Evolutionary conservation across 1,140 invertebrate genomes (phyloP), one percentile per base, ranked within the genome.

Genomic region (Bombus sibiricus): DNA sequence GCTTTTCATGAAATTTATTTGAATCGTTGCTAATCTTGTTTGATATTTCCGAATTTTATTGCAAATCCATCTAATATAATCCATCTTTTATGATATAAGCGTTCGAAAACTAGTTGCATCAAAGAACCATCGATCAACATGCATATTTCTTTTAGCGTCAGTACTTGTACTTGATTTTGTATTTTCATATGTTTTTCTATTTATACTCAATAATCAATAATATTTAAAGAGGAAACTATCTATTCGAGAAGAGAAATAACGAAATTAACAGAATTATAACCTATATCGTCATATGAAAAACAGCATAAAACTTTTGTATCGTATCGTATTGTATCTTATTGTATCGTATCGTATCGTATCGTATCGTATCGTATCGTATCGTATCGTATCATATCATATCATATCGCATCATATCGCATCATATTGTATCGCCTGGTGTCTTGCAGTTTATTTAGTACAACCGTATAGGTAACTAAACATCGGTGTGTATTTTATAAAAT

Each of bases 31-130:
- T 79, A 78, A 84, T 80, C 66, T 71, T 62, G 32, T 62, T 80
- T 78, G 53, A 84, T 41, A 84, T 84, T 84, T 79, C 59, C 39
- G n/a, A 80, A 80, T 22, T 79, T 64, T 57, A 53, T 72, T 28
- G 62, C 47, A 47, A 43, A 73, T 62, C n/a, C 28, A 3, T 43
- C 32, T 47, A 4, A 25, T 37, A n/a, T 32, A 53, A 47, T 76
- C 37, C 34, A 18, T 32, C 12, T n/a, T 62, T n/a, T 10, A 22
- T 32, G 6, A n/a, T 75, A 64, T 80, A 34, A 9, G 10, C 12
- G 57, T 4, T 25, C 1, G 4, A 37, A 59, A 18, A 75, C 15
- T n/a, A 41, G 25, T 8, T 41, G 25, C 13, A 72, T 25, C 22
- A 41, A 72, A 72, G 3, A 41, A 41, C 9, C 12, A n/a, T 32